Evolutionary conservation across 2,888 invertebrate genomes (phyloP), one percentile per base, ranked within the genome.

Genomic region (Congeria kusceri): DNA sequence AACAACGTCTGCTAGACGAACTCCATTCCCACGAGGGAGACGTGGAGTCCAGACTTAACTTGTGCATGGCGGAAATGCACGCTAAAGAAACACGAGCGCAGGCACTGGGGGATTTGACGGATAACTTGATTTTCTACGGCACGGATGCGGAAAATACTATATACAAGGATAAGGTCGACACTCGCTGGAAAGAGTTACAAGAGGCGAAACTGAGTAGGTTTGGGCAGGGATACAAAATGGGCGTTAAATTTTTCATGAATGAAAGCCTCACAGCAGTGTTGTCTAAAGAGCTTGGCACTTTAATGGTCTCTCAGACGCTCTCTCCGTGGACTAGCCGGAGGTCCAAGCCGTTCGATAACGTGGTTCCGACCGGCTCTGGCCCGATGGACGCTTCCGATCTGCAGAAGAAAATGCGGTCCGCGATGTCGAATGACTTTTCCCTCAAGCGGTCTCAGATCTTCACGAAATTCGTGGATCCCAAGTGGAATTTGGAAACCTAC

Each of bases 401-500:
- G 7, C 83, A 83, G 25, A 74, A 65, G 65, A 63, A 74, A 49
- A 66, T 83, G 44, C 69, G 72, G 47, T 57, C 68, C 7, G 79
- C 73, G 0, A 80, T 83, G 39, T 78, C 83, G 25, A 83, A 83
- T 20, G 83, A 83, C 47, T 83, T 80, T 71, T 83, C 83, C 1
- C 59, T 77, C 3, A 77, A 77, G 57, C 56, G 83, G 47, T 83
- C 83, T 4, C 74, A 65, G 20, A 80, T 83, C 23, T 83, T 83
- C 27, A 64, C 83, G 0, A 70, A 72, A 32, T 80, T 83, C 64
- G 83, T 83, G 28, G 79, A 83, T 47, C 79, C 83, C 3, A 83
- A 83, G 32, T 83, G 83, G 83, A 83, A 64, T 46, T 59, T 83
- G n/a, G 83, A 83, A 57, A 77, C 83, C 3, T 83, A 77, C 72